Evolutionary conservation across 2,888 invertebrate genomes (phyloP), one percentile per base, ranked within the genome.

Genomic region (Biston stratarius): DNA sequence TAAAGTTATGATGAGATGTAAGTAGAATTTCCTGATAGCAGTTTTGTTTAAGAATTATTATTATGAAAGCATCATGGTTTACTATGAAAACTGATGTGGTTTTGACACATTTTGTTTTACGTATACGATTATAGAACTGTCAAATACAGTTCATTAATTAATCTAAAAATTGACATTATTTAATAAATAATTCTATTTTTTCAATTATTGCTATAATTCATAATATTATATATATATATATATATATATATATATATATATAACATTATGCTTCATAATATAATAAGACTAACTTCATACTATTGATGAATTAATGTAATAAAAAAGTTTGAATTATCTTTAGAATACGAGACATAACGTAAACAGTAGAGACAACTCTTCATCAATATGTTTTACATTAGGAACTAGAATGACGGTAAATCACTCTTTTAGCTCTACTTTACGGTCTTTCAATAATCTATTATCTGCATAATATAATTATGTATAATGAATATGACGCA

Each of bases 401-500:
- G 40, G 11, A 6, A 15, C 33, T 11, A 51, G 55, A 33, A 67
- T 56, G 61, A 44, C 49, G 45, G 64, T 77, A 78, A 75, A 65
- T 67, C 68, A 64, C 69, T 67, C 66, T 67, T 70, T 73, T 69
- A 72, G 66, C 61, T 66, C 10, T 38, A 55, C 61, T 82, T 84
- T 82, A 84, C 70, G 74, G 71, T 61, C 56, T 64, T 70, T 65
- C 73, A 70, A 73, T 77, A 77, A 75, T 70, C 70, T 69, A 59
- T 70, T 72, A 73, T 24, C 3, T 24, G 3, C n/a, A n/a, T n/a
- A n/a, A n/a, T n/a, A n/a, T n/a, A n/a, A n/a, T n/a, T 24, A 24
- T 24, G 24, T 24, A 24, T 80, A 79, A 75, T 69, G 70, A 75
- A 74, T 70, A 74, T 67, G 76, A n/a, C n/a, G n/a, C n/a, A n/a